Base-by-base conservation (phyloP, 2,797 vertebrate genomes). In the Mareca strepera region DNA sequence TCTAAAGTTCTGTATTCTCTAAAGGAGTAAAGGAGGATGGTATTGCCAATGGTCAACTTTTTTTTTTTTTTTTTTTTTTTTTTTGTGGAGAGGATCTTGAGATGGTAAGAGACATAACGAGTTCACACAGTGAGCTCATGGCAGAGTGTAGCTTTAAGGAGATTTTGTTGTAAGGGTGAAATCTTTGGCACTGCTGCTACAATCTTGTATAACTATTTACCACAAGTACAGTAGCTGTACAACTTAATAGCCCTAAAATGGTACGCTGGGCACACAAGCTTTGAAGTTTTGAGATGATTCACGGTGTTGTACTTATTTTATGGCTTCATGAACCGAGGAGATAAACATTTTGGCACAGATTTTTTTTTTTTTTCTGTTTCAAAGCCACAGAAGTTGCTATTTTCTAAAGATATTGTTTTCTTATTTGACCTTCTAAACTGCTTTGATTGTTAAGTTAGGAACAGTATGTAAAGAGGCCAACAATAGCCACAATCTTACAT, bases 261-360 rank as follows among this genome's bases (percentile, higher is more conserved):
- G 86, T 93, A 97, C 48, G 7, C 86, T 94, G 94, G 90, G 93
- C 94, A 93, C 92, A 93, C 39, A 90, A 43, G 76, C 97, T 97
- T 97, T 96, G 95, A 98, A 97, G 96, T 94, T 95, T 92, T 76
- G 79, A 93, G 88, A 58, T 97, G 92, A 95, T 96, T 97, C 96
- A 96, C 33, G 0, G 88, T 60, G 77, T 90, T 93, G 91, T 88
- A 86, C 90, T 96, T 92, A 90, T 97, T 96, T 90, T 69, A 86
- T 67, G 92, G 88, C 78, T 96, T 94, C 89, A 17, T 96, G 94
- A 88, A 87, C 97, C 79, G 69, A 92, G 88, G 87, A 97, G 93
- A 96, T 86, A 97, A 97, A 96, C 82, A 86, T 46, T 88, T 91
- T 97, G 77, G 95, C 73, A 67, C 75, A 59, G 46, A 6, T 50